A percentile compares a stretch with the other conserved stretches of the same genome.
phyloP scores from a whole-genome alignment of 2,888 invertebrate species.

The Lithophane ornitopus region DNA sequence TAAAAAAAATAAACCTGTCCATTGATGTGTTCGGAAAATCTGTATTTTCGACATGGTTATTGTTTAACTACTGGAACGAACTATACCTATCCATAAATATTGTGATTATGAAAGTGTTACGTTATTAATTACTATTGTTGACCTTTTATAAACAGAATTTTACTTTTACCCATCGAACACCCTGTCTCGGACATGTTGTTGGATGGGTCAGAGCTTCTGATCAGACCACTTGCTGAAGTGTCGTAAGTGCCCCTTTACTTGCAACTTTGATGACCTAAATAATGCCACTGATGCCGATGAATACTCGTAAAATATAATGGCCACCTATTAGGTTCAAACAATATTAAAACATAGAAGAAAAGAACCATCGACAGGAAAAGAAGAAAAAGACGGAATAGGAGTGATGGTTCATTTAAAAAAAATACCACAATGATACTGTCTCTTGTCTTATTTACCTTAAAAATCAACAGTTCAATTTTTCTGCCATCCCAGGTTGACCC shows the following conservation, averaged over 20 bases:
- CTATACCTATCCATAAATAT: too few relatives aligned
- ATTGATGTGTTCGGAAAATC: not conserved
- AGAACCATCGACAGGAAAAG: not conserved
- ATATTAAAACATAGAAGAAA: not conserved
- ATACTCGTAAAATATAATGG: not conserved
- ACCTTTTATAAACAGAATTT: not conserved
- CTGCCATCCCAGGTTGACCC: conserved; percentile 41
- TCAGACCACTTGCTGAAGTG: not conserved
- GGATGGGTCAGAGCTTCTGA: too few relatives aligned
- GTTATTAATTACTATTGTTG: not conserved
- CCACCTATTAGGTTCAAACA: not conserved
- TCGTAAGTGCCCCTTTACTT: not conserved
- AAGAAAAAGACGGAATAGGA: not conserved
- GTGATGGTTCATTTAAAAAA: not conserved
- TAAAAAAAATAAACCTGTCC: too few relatives aligned
- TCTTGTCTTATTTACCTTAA: not conserved
- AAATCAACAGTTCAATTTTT: conserved; percentile 7
- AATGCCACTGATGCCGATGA: not conserved
- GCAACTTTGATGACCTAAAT: not conserved
- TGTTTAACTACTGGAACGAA: not conserved
- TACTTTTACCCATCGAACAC: not conserved
- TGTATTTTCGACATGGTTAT: not conserved
- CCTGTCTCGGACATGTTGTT: too few relatives aligned
- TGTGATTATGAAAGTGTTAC: not conserved
- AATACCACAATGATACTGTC: not conserved